phyloP scores from a whole-genome alignment of 1,140 invertebrate genomes.

The Scaptodrosophila lebanonensis region DNA sequence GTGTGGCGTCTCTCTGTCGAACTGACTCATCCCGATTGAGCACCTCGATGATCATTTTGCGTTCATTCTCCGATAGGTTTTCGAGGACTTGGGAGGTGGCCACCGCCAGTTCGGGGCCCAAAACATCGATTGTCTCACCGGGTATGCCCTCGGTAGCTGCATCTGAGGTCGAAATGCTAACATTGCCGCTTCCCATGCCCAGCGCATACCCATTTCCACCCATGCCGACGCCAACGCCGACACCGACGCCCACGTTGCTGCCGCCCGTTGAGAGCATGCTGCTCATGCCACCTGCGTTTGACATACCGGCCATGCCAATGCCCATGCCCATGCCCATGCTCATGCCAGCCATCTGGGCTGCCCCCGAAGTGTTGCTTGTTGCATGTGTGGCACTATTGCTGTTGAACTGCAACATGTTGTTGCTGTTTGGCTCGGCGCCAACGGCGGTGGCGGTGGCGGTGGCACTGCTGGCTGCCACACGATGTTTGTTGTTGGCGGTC shows the following conservation, averaged over 20 bases:
- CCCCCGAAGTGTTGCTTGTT: conserved; percentile 26
- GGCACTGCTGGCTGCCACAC: conserved; percentile 33
- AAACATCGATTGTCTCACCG: conserved; percentile 61
- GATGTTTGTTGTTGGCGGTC: conserved; percentile 58
- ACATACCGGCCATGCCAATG: conserved; percentile 20
- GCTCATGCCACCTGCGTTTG: not conserved
- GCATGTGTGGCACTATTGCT: conserved; percentile 19
- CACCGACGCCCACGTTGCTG: too few relatives aligned
- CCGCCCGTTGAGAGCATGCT: too few relatives aligned
- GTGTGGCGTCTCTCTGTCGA: conserved; percentile 71
- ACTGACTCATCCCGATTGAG: conserved; percentile 74
- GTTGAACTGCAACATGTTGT: conserved; percentile 64
- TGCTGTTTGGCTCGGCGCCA: conserved; percentile 63
- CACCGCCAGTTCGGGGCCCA: conserved; percentile 70
- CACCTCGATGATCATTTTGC: conserved; percentile 76
- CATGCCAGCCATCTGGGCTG: conserved; percentile 24
- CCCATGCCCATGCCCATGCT: conserved; percentile 33
- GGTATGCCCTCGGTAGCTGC: conserved; percentile 63
- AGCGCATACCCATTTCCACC: conserved; percentile 5
- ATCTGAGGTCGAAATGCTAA: conserved; percentile 46
- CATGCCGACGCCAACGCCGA: conserved; percentile 21
- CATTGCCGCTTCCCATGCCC: conserved; percentile 23
- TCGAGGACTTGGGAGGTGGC: conserved; percentile 74
- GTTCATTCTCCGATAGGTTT: conserved; percentile 74
- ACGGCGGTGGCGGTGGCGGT: conserved; percentile 23